Conservation (phyloP, 2,797 vertebrate species). For the Fistularia tabacaria region DNA sequence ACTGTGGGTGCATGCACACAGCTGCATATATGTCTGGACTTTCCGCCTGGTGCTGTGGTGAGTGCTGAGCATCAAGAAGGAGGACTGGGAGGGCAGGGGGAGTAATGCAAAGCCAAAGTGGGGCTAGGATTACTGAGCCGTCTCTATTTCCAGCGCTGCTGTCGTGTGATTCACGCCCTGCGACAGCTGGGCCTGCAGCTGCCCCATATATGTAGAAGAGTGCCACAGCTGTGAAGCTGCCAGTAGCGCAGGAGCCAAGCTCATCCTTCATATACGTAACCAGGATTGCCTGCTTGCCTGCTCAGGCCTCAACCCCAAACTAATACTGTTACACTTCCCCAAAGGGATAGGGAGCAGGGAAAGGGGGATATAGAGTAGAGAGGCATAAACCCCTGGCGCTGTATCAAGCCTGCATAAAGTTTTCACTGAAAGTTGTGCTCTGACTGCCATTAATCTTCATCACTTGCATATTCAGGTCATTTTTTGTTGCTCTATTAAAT, state of each 20-base stretch:
- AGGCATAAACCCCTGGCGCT: conserved; percentile 48
- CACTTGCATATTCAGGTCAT: conserved; percentile 27
- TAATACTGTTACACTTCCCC: conserved; percentile 68
- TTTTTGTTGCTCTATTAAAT: conserved; percentile 35
- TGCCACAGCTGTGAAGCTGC: conserved; percentile 88
- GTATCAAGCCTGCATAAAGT: conserved; percentile 15
- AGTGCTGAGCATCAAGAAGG: conserved; percentile 55
- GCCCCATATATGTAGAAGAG: conserved; percentile 86
- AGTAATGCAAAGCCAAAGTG: conserved; percentile 80
- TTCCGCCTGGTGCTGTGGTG: conserved; percentile 51
- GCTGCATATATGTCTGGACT: conserved; percentile 43
- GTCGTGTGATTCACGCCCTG: conserved; percentile 86
- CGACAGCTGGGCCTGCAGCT: conserved; percentile 95
- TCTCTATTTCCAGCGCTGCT: conserved; percentile 92
- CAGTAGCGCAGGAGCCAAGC: conserved; percentile 83
- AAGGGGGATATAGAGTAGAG: conserved; percentile 20
- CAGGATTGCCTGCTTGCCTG: conserved; percentile 45
- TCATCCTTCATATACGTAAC: conserved; percentile 80
- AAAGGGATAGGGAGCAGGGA: conserved; percentile 42
- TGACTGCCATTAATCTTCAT: conserved; percentile 46
- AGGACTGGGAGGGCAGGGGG: conserved; percentile 62
- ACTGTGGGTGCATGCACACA: conserved; percentile 19
- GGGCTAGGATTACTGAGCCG: conserved; percentile 88
- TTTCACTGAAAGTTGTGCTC: conserved; percentile 26
- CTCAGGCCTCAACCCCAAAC: conserved; percentile 58